Percentiles rank a stretch among this genome's conserved stretches.
phyloP scores from a whole-genome alignment of 2,888 invertebrate species.

The Athrips mouffetella region DNA sequence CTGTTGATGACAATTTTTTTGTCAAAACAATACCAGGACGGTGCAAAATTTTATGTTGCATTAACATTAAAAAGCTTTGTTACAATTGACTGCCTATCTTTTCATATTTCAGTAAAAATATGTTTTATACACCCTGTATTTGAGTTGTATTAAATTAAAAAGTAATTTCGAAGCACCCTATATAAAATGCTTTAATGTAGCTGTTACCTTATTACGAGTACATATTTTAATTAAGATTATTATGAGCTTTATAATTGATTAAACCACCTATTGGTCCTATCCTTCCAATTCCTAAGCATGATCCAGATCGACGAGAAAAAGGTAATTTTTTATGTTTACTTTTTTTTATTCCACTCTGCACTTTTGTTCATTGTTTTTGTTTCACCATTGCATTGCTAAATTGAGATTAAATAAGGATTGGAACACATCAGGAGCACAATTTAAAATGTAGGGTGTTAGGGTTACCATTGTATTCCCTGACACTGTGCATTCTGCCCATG shows the following conservation, averaged over 20 bases:
- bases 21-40: no score
- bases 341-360: conserved; percentile 19
- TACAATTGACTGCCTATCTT: no score
- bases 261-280: conserved; percentile 42
- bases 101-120: no score
- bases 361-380: conserved; percentile 9
- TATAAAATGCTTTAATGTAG: conserved; percentile 47
- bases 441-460: no score
- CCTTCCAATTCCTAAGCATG: conserved; percentile 62
- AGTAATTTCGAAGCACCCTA: neutral
- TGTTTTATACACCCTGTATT: no score
- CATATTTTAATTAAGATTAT: conserved; percentile 34
- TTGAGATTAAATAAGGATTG: neutral
- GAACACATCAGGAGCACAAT: neutral
- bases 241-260: conserved; percentile 34
- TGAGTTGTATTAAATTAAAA: no score
- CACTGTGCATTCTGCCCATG: no score
- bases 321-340: conserved; percentile 62
- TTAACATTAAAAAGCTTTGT: no score
- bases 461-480: no score
- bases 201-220: conserved; percentile 39
- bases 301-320: conserved; percentile 60
- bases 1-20: no score
- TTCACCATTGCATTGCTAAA: conserved; percentile 2
- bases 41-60: no score